Percentiles rank a stretch among this genome's conserved stretches.
phyloP scores from a whole-genome alignment of 2,888 invertebrate genomes.

The Anarsia innoxiella region DNA sequence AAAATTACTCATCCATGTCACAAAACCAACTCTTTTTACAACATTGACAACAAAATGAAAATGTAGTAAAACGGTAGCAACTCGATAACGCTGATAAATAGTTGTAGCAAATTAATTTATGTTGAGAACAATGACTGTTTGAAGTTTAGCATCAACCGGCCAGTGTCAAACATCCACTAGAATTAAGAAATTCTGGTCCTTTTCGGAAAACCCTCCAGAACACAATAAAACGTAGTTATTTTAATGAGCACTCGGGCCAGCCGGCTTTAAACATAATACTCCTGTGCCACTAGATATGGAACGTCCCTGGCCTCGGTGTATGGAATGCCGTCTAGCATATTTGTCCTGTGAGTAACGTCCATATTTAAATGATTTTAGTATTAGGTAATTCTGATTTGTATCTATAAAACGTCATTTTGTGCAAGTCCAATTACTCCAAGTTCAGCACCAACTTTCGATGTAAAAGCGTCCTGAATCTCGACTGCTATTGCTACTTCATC shows the following conservation, averaged over 20 bases:
- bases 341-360: conserved; percentile 71
- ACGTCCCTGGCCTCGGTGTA: conserved; percentile 41
- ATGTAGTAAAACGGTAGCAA: conserved; percentile 20
- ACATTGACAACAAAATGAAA: conserved; percentile 35
- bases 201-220: conserved; percentile 63
- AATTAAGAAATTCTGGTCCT: conserved; percentile 64
- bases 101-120: conserved; percentile 42
- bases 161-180: conserved; percentile 70
- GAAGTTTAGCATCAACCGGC: conserved; percentile 61
- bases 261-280: neutral
- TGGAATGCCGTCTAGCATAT: conserved; percentile 63
- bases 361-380: conserved; percentile 70
- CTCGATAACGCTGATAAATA: conserved; percentile 31
- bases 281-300: neutral
- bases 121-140: conserved; percentile 51
- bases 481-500: conserved; percentile 30
- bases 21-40: conserved; percentile 38
- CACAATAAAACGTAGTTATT: conserved; percentile 62
- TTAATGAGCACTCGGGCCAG: conserved; percentile 53
- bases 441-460: conserved; percentile 24
- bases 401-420: conserved; percentile 37
- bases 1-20: conserved; percentile 42
- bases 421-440: conserved; percentile 36
- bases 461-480: conserved; percentile 34
- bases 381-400: conserved; percentile 61